Evolutionary conservation across 2,113 vertebrate species (phyloP).

Genomic region (Scophthalmus maximus): DNA sequence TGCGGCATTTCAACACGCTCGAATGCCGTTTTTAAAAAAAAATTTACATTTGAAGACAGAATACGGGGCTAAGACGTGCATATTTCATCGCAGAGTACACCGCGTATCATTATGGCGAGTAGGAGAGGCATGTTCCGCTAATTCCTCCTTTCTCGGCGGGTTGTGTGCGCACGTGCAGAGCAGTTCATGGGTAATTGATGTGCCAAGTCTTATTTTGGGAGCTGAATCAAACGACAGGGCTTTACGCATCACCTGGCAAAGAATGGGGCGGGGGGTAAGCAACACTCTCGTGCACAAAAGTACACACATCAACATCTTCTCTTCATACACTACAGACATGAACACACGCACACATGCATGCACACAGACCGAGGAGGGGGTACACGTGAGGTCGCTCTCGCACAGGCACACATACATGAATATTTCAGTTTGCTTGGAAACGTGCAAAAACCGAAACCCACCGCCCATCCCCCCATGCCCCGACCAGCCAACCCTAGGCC

Average conservation of each 20-base stretch:
- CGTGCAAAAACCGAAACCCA: slow-evolving; percentile 63
- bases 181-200: slow-evolving; percentile 81
- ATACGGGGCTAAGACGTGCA: neutral
- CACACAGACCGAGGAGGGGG: slow-evolving; percentile 5
- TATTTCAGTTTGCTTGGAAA: slow-evolving; percentile 81
- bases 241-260: slow-evolving; percentile 69
- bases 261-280: no score
- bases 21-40: neutral
- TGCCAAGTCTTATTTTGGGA: slow-evolving; percentile 76
- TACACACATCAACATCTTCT: slow-evolving; percentile 13
- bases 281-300: slow-evolving; percentile 2
- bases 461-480: slow-evolving; percentile 42
- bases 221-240: slow-evolving; percentile 58
- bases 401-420: slow-evolving; percentile 79
- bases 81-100: slow-evolving; percentile 6
- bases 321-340: slow-evolving; percentile 21
- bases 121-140: slow-evolving; percentile 35
- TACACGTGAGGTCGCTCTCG: slow-evolving; percentile 71
- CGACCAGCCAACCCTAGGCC: slow-evolving; percentile 39
- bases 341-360: slow-evolving; percentile 27
- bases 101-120: slow-evolving; percentile 18
- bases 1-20: neutral
- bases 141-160: slow-evolving; percentile 42
- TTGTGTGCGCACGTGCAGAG: slow-evolving; percentile 56
- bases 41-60: neutral